Percentiles rank a stretch among this genome's conserved stretches.
These are phyloP conservation scores for Colletes gigas DNA, from an alignment of 1,140 invertebrate species.

Conservation along the genomic window DNA sequence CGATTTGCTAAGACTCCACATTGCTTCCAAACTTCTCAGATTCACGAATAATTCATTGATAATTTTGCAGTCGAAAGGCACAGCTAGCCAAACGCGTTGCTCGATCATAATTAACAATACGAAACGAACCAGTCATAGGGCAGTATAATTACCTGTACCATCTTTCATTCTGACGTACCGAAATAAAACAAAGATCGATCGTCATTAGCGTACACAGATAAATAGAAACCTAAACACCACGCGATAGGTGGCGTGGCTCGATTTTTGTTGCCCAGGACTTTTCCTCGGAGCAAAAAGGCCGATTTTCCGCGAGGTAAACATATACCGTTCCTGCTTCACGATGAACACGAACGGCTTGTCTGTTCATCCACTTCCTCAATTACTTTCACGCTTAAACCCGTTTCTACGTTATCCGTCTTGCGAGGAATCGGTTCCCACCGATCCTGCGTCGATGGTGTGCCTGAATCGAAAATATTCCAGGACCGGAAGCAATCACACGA, in stretches of 20 bases:
- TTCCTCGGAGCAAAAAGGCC: constrained; percentile 23
- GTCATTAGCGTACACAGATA: background rate
- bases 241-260: background rate
- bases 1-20: too few relatives aligned
- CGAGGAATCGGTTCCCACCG: constrained; percentile 65
- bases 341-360: constrained; percentile 42
- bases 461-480: constrained; percentile 42
- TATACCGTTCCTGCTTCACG: constrained; percentile 27
- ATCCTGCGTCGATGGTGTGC: constrained; percentile 41
- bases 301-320: constrained; percentile 47
- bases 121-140: too few relatives aligned
- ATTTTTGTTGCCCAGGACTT: background rate
- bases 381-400: constrained; percentile 75
- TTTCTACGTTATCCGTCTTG: constrained; percentile 71
- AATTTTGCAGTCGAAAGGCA: too few relatives aligned
- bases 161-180: too few relatives aligned
- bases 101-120: background rate
- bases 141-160: background rate
- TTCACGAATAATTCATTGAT: too few relatives aligned
- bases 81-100: background rate
- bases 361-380: constrained; percentile 72
- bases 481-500: constrained; percentile 34
- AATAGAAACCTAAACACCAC: background rate
- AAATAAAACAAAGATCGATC: too few relatives aligned
- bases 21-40: too few relatives aligned